Evolutionary conservation across 2,113 vertebrate species (phyloP), one percentile per base, ranked within the genome.

Genomic region (Grammomys surdaster): DNA sequence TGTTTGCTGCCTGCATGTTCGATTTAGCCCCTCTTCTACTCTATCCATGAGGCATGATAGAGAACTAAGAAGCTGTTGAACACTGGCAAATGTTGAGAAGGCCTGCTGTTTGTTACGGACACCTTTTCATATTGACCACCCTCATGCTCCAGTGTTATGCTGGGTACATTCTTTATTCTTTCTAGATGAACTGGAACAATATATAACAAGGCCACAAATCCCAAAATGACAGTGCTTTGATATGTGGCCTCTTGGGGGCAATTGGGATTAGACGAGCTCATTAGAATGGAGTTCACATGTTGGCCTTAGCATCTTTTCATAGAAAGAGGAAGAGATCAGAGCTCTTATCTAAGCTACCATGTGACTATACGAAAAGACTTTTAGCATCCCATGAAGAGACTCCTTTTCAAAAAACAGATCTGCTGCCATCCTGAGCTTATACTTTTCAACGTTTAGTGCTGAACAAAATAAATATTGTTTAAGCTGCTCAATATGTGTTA

Each of bases 91-190:
- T 22, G 10, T 43, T 14, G 89, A 40, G 56, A 67, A 48, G 2
- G 9, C 9, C 5, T 36, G 16, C 67, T 56, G 54, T 4, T 19
- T 63, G 72, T 91, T 46, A 40, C n/a, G 22, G 43, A 77, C 26
- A 58, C 54, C 67, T 91, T 92, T 56, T 31, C 46, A 8, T 16
- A 70, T 48, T 33, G 14, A 88, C 6, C 5, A 17, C 24, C 10
- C 48, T 90, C 12, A 31, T 80, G 88, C 86, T 82, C 54, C 90
- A 97, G 69, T 90, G 46, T 33, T 16, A 58, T 82, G 65, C 46
- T 51, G 63, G 65, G 58, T 40, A 36, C 89, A 94, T 91, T 17
- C 82, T 82, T 77, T 84, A 69, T 75, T 80, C 33, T 88, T n/a
- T 1, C 19, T 36, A 19, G 43, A 7, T 77, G 60, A 28, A 60